Evolutionary conservation across 2,113 vertebrate genomes (phyloP), one percentile per base, ranked within the genome.

Genomic region (human): DNA sequence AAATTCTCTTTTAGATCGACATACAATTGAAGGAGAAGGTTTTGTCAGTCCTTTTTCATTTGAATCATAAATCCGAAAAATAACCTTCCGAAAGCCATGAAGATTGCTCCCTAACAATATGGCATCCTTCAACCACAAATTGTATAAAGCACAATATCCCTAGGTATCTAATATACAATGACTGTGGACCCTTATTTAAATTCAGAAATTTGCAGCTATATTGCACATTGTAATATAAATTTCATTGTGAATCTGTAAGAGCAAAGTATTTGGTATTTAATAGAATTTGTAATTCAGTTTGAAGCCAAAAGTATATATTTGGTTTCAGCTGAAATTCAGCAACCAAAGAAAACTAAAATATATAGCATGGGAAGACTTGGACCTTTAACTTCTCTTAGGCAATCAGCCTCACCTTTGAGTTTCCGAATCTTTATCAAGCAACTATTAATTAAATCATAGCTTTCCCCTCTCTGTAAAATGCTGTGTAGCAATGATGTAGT

Each of bases 1-100:
- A 86, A 93, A 70, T 78, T 78, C 86, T 83, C 70, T 83, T 90
- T 59, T 72, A 72, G 25, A 78, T 90, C 87, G 32, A 18, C 57
- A 52, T 10, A 88, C 35, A 91, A 76, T 40, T 93, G 35, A 91
- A 90, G 75, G 48, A 88, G 81, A 94, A 52, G 3, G 35, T 78
- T 88, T 89, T 70, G 25, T 96, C 82, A 78, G 48, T 92, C n/a
- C 25, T 96, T 95, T 64, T 61, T 35, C 83, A 94, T 94, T 70
- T 81, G 70, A 97, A 78, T 68, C 35, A 93, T 91, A 96, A 96
- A 84, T 94, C 45, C 82, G 55, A 94, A 95, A 84, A 96, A 76
- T 38, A 76, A 55, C 50, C 20, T 70, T 84, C n/a, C 82, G 50
- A 64, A 96, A 93, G 27, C 23, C 79, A 86, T 87, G 25, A 88